Evolutionary conservation across 2,888 invertebrate species (phyloP).

Genomic region (Troglohyphantes excavatus): DNA sequence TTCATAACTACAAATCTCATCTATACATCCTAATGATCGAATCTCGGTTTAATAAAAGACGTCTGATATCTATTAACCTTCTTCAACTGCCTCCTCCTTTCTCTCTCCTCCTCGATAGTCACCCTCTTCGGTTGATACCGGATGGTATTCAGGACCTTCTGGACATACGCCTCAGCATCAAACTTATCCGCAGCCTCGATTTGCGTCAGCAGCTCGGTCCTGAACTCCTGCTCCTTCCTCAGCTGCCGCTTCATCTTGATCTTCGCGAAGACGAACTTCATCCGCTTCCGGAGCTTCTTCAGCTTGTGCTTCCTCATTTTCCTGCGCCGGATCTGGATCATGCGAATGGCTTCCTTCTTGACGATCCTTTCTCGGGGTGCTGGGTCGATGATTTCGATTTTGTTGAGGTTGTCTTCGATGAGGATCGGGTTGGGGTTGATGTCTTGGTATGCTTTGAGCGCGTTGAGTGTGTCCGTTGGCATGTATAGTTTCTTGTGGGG

Average conservation of each 20-base stretch:
- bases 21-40: slow-evolving; percentile 81
- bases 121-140: slow-evolving; percentile 68
- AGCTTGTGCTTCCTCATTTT: slow-evolving; percentile 95
- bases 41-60: slow-evolving; percentile 76
- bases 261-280: slow-evolving; percentile 90
- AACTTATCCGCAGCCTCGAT: slow-evolving; percentile 89
- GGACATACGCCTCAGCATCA: slow-evolving; percentile 89
- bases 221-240: slow-evolving; percentile 89
- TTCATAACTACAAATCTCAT: no score
- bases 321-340: slow-evolving; percentile 84
- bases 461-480: slow-evolving; percentile 51
- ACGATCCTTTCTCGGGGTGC: neutral
- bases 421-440: neutral
- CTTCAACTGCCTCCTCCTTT: slow-evolving; percentile 65
- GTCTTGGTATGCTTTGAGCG: slow-evolving; percentile 57
- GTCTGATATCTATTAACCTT: slow-evolving; percentile 78
- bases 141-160: slow-evolving; percentile 84
- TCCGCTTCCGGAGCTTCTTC: slow-evolving; percentile 89
- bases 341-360: slow-evolving; percentile 68
- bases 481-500: slow-evolving; percentile 38
- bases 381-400: slow-evolving; percentile 46
- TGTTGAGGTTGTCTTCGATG: slow-evolving; percentile 39
- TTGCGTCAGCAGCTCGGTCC: slow-evolving; percentile 87
- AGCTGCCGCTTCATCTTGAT: slow-evolving; percentile 86
- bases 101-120: slow-evolving; percentile 63